These are phyloP conservation scores for Premnoplex brunnescens DNA, from an alignment of 2,797 vertebrate genomes.

Conservation along the genomic window DNA sequence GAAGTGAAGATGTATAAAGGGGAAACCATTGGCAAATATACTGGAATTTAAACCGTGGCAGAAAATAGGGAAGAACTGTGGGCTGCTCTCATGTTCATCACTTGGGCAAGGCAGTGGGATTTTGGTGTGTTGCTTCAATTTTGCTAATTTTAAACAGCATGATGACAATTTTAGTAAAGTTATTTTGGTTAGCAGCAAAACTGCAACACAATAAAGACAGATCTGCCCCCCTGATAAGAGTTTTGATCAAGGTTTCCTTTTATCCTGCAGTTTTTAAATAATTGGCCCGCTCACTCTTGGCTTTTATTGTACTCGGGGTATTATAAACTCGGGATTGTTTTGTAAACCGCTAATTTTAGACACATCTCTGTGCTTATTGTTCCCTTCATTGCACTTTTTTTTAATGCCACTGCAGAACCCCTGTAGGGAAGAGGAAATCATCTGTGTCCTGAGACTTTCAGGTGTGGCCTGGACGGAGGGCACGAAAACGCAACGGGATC, in stretches of 20 bases:
- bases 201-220: background rate
- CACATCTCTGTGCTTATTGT: constrained; percentile 7
- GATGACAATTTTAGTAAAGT: background rate
- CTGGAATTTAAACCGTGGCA: background rate
- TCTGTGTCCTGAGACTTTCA: background rate
- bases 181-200: background rate
- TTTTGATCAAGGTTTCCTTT: constrained; percentile 43
- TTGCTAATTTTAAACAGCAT: background rate
- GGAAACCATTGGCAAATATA: background rate
- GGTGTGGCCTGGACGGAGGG: background rate
- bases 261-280: background rate
- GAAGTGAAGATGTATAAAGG: background rate
- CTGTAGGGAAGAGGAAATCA: background rate
- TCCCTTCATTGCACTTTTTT: background rate
- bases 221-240: background rate
- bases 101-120: background rate
- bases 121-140: background rate
- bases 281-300: background rate
- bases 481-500: background rate
- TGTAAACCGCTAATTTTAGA: constrained; percentile 51
- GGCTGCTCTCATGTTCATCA: background rate
- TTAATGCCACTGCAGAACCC: background rate
- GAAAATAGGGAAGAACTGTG: background rate
- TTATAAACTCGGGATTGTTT: constrained; percentile 24
- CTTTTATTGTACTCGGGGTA: constrained; percentile 16